phyloP scores from a whole-genome alignment of 2,797 vertebrate genomes.

The Tadarida brasiliensis region DNA sequence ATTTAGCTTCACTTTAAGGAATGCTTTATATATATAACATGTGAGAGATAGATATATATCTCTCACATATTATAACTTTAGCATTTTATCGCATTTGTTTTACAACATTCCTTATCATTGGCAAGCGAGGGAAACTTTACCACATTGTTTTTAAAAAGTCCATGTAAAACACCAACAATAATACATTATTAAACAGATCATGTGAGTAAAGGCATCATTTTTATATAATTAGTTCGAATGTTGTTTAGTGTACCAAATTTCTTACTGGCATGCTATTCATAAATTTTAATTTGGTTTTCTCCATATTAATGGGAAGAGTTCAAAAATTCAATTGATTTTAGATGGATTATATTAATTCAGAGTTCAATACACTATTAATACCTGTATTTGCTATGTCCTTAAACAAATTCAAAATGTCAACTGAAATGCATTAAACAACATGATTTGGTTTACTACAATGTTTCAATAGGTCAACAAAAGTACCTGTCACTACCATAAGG shows the following conservation, averaged over 20 bases:
- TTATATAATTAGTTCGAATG: neutral
- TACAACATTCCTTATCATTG: neutral
- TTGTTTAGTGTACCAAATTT: slow-evolving; percentile 3
- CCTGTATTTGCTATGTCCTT: neutral
- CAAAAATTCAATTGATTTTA: slow-evolving; percentile 13
- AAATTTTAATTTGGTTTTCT: slow-evolving; percentile 40
- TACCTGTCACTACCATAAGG: neutral
- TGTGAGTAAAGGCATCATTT: neutral
- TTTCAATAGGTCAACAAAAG: neutral
- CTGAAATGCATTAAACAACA: neutral
- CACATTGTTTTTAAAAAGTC: neutral
- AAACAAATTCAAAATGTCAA: slow-evolving; percentile 55
- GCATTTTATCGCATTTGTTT: neutral
- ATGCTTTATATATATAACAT: neutral
- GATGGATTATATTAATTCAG: neutral
- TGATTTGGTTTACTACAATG: neutral
- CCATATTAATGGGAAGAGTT: neutral
- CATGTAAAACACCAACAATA: neutral
- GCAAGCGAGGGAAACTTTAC: neutral
- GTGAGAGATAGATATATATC: neutral
- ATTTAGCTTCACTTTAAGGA: slow-evolving; percentile 35
- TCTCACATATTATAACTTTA: neutral
- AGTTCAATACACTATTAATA: slow-evolving; percentile 42
- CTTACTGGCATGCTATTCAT: neutral
- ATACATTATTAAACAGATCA: neutral